Conservation (phyloP, 2,888 invertebrate species). For the Philereme transversata region DNA sequence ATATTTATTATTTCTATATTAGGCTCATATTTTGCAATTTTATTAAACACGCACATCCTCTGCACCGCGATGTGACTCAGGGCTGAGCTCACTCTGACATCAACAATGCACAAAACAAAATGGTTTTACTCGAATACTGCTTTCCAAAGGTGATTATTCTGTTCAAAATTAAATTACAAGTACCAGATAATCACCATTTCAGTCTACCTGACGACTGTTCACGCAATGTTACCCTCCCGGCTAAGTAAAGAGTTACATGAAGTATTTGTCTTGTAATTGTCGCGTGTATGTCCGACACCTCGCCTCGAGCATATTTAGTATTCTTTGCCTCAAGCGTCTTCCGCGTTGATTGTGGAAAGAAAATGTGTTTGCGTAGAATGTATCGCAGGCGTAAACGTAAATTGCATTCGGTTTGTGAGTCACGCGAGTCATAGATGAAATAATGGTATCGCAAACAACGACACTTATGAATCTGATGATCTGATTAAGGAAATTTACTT, state of each 20-base stretch:
- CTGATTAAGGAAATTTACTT: too few relatives aligned
- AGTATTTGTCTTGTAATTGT: constrained; percentile 51
- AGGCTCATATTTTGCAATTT: constrained; percentile 36
- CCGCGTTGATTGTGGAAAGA: constrained; percentile 35
- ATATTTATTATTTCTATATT: constrained; percentile 31
- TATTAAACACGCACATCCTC: constrained; percentile 31
- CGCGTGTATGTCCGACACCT: constrained; percentile 50
- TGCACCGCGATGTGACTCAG: constrained; percentile 47
- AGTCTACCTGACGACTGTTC: constrained; percentile 34
- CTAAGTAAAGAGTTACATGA: constrained; percentile 42
- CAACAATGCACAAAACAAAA: constrained; percentile 48
- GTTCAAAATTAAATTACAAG: constrained; percentile 45
- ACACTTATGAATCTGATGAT: too few relatives aligned
- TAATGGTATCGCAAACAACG: background rate
- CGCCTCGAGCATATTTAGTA: constrained; percentile 39
- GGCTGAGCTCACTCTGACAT: constrained; percentile 61
- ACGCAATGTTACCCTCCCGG: constrained; percentile 56
- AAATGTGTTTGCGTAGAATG: constrained; percentile 31
- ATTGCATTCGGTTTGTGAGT: constrained; percentile 48
- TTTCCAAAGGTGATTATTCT: constrained; percentile 47
- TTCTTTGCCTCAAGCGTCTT: constrained; percentile 36
- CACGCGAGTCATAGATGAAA: constrained; percentile 40
- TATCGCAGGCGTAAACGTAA: constrained; percentile 41
- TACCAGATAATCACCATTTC: constrained; percentile 19
- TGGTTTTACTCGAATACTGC: constrained; percentile 46